A percentile compares a stretch with the other conserved stretches of the same genome.
Conservation (phyloP, 2,797 vertebrate genomes). For the Acropternis orthonyx region DNA sequence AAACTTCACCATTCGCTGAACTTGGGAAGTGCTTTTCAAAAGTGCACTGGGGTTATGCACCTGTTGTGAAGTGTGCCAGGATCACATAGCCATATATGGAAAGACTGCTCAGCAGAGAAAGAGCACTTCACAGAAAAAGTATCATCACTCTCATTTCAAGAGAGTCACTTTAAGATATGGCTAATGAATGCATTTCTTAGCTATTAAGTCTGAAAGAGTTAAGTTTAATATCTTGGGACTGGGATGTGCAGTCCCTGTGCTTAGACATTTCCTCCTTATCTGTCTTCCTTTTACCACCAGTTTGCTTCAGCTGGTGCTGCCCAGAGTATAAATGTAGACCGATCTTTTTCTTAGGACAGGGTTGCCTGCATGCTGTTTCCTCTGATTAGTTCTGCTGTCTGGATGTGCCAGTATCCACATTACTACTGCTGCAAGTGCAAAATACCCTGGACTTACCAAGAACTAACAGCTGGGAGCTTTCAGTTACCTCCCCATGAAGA, state of each 20-base stretch:
- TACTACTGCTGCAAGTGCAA: neutral
- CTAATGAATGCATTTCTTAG: neutral
- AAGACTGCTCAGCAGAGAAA: neutral
- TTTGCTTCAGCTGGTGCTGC: neutral
- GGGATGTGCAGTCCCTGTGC: neutral
- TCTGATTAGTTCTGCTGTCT: neutral
- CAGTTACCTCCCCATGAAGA: conserved; percentile 75
- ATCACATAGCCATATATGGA: neutral
- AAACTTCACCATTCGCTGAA: conserved; percentile 34
- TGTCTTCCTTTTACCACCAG: neutral
- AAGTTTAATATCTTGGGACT: neutral
- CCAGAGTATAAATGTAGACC: neutral
- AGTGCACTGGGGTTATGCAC: neutral
- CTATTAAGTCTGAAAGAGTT: neutral
- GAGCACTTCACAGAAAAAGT: neutral
- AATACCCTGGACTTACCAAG: conserved; percentile 69
- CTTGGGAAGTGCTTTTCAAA: conserved; percentile 7
- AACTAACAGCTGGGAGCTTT: conserved; percentile 73
- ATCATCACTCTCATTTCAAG: neutral
- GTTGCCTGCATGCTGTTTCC: neutral
- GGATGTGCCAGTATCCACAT: neutral
- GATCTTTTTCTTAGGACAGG: neutral
- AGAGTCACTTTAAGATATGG: neutral
- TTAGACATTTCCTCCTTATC: neutral
- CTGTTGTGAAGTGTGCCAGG: neutral